phyloP scores from a whole-genome alignment of 2,888 invertebrate genomes.

The Dorcus hopei region DNA sequence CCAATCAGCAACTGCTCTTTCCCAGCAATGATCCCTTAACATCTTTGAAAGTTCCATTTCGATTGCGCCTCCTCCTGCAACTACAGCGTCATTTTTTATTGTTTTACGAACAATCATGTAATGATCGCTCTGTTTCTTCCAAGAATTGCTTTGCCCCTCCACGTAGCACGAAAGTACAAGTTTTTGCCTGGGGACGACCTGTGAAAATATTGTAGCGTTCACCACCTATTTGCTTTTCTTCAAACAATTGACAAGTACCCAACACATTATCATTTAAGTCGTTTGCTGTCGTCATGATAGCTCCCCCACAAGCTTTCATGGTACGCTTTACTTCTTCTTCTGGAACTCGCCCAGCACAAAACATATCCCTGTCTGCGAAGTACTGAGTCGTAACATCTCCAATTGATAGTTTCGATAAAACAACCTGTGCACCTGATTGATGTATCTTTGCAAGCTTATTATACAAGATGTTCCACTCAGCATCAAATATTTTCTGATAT shows the following conservation, averaged over 20 bases:
- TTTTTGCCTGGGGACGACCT: slow-evolving; percentile 91
- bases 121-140: slow-evolving; percentile 96
- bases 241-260: slow-evolving; percentile 82
- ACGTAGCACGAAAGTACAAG: slow-evolving; percentile 91
- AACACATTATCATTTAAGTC: slow-evolving; percentile 77
- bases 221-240: slow-evolving; percentile 92
- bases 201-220: slow-evolving; percentile 69
- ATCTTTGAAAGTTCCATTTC: slow-evolving; percentile 97
- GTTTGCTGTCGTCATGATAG: slow-evolving; percentile 88
- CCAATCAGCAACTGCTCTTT: slow-evolving; percentile 94
- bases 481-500: too few relatives aligned
- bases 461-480: too few relatives aligned
- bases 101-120: slow-evolving; percentile 97
- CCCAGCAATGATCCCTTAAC: slow-evolving; percentile 84
- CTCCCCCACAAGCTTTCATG: slow-evolving; percentile 97
- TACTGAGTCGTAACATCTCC: slow-evolving; percentile 99
- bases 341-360: slow-evolving; percentile 97
- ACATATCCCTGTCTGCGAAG: slow-evolving; percentile 94
- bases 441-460: slow-evolving; percentile 90
- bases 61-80: slow-evolving; percentile 87
- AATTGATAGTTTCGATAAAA: slow-evolving; percentile 91
- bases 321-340: slow-evolving; percentile 95
- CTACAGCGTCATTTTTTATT: slow-evolving; percentile 95
- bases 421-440: slow-evolving; percentile 91
- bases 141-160: slow-evolving; percentile 98